A percentile compares a stretch with the other conserved stretches of the same genome.
Evolutionary conservation across 2,113 vertebrate genomes (phyloP).

Genomic region (Bubalus kerabau): DNA sequence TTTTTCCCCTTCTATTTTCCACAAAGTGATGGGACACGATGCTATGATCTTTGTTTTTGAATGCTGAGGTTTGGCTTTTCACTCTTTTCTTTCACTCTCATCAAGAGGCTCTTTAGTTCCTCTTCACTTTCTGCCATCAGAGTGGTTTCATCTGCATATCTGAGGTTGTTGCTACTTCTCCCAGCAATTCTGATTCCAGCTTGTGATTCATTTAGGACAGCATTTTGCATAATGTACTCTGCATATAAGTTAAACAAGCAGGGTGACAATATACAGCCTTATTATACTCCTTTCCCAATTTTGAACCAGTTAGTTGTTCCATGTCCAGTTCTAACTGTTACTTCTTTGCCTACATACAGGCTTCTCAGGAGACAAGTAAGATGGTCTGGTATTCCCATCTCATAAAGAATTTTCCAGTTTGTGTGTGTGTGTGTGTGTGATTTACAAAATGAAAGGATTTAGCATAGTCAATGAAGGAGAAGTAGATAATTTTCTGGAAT

Average conservation of each 20-base stretch:
- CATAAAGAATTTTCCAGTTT: neutral
- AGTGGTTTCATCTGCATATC: neutral
- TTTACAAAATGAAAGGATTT: neutral
- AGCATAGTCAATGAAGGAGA: neutral
- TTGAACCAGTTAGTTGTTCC: neutral
- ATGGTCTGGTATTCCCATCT: neutral
- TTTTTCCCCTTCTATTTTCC: neutral
- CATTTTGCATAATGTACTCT: neutral
- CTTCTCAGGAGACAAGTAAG: neutral
- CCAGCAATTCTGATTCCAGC: neutral
- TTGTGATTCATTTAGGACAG: neutral
- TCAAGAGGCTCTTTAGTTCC: neutral
- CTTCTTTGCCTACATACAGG: neutral
- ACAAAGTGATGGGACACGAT: neutral
- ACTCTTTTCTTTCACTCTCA: neutral
- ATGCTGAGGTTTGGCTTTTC: neutral
- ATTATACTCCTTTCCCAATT: neutral
- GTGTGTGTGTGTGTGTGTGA: neutral
- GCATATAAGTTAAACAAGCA: neutral
- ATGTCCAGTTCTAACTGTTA: neutral
- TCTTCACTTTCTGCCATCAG: neutral
- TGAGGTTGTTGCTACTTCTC: neutral
- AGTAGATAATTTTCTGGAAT: neutral
- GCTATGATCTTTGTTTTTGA: neutral
- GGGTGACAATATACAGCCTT: neutral